A percentile compares a stretch with the other conserved stretches of the same genome.
Conservation (phyloP, 2,113 vertebrate genomes). For the Choloepus hoffmanni region DNA sequence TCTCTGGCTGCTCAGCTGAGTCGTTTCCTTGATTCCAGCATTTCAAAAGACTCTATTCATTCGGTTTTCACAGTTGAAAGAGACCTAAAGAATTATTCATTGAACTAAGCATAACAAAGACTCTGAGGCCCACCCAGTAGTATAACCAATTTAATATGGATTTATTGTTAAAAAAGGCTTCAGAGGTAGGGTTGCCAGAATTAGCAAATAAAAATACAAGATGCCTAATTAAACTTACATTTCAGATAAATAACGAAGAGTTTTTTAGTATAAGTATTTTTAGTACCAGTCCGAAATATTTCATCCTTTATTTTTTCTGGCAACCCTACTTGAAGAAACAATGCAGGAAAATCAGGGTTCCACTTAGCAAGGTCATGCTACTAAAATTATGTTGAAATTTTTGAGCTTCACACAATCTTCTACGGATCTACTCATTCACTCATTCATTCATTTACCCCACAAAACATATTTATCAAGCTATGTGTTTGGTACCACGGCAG, state of each 20-base stretch:
- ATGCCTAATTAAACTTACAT: background rate
- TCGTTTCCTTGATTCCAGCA: conserved; percentile 9
- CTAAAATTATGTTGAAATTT: background rate
- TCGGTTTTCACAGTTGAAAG: conserved; percentile 18
- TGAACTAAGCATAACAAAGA: background rate
- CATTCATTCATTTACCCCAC: background rate
- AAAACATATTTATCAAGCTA: background rate
- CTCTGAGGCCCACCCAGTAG: background rate
- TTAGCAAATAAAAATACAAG: conserved; percentile 50
- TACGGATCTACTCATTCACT: background rate
- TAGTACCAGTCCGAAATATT: background rate
- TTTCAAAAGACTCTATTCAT: background rate
- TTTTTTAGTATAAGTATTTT: background rate
- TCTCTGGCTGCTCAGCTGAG: background rate
- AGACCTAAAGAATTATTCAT: conserved; percentile 34
- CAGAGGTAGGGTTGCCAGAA: background rate
- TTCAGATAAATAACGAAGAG: conserved; percentile 40
- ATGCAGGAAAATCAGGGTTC: conserved; percentile 27
- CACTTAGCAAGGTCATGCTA: background rate
- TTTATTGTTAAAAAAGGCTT: conserved; percentile 24
- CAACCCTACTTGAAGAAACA: background rate
- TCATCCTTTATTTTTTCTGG: background rate
- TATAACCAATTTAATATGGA: background rate
- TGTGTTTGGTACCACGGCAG: background rate
- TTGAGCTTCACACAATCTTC: background rate